Evolutionary conservation across 2,888 invertebrate genomes (phyloP).

Genomic region (Notodonta dromedarius): DNA sequence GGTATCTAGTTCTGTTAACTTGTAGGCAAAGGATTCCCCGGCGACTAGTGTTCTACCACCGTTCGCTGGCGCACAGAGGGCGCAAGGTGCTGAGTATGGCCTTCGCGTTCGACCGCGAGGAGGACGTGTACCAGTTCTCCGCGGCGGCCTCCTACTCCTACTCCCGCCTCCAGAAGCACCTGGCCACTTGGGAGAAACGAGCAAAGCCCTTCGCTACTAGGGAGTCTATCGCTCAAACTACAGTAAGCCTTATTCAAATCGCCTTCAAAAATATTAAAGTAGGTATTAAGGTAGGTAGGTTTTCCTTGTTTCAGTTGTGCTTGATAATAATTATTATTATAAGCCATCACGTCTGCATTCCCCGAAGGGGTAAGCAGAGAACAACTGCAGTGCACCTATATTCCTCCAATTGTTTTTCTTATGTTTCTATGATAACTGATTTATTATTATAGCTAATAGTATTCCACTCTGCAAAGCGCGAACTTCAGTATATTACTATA

Average conservation of each 20-base stretch:
- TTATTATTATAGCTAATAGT: too few species aligned
- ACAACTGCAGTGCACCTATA: too few species aligned
- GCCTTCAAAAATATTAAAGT: too few species aligned
- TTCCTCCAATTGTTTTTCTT: too few species aligned
- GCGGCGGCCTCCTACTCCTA: constrained; percentile 98
- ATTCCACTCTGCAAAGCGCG: too few species aligned
- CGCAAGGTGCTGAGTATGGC: constrained; percentile 97
- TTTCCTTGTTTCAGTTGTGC: too few species aligned
- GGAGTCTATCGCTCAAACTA: constrained; percentile 87
- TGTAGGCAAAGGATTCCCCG: constrained; percentile 90
- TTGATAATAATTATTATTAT: too few species aligned
- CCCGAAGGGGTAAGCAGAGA: too few species aligned
- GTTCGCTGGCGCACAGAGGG: constrained; percentile 93
- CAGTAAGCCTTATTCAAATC: constrained; percentile 79
- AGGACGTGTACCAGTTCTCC: constrained; percentile 97
- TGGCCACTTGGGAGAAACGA: constrained; percentile 88
- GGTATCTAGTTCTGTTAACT: neutral
- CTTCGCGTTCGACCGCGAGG: constrained; percentile 97
- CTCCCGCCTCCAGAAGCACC: constrained; percentile 93
- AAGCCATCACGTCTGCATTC: too few species aligned
- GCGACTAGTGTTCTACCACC: constrained; percentile 95
- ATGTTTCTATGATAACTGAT: too few species aligned
- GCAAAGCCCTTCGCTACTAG: constrained; percentile 87
- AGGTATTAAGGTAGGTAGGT: too few species aligned
- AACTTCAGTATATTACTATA: too few species aligned